A percentile compares a stretch with the other conserved stretches of the same genome.
Conservation (phyloP, 2,113 vertebrate genomes). For the Brachionichthys hirsutus region DNA sequence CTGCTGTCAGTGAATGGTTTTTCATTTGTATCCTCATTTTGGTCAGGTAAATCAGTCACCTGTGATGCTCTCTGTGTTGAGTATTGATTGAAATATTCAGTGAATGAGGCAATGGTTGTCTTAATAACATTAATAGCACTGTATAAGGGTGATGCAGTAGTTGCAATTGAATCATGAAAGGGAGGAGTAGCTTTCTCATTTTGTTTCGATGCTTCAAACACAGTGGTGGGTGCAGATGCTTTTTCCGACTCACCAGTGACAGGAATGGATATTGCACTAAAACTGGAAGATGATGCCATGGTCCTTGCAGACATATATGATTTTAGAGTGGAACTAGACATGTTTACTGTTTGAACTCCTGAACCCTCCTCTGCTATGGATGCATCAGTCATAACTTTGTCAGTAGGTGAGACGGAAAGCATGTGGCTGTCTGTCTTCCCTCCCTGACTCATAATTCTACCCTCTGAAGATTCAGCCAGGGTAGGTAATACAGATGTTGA, state of each 20-base stretch:
- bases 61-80: conserved; percentile 23
- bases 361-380: conserved; percentile 29
- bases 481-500: conserved; percentile 5
- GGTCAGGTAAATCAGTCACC: conserved; percentile 7
- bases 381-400: conserved; percentile 10
- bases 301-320: conserved; percentile 1
- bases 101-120: conserved; percentile 50
- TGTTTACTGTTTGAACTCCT: conserved; percentile 24
- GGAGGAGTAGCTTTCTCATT: conserved; percentile 7
- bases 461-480: conserved; percentile 10
- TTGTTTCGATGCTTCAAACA: conserved; percentile 3
- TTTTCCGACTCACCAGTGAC: conserved; percentile 1
- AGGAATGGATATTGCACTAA: not conserved
- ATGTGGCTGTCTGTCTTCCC: conserved; percentile 9
- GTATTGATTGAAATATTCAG: conserved; percentile 39
- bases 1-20: not conserved
- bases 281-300: not conserved
- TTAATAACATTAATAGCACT: conserved; percentile 48
- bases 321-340: conserved; percentile 23
- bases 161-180: conserved; percentile 16
- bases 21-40: not conserved
- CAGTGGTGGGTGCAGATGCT: not conserved
- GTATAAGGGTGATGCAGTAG: conserved; percentile 38
- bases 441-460: conserved; percentile 10
- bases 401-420: conserved; percentile 17